These are phyloP conservation scores for Sebastes aleutianus DNA, from an alignment of 2,797 vertebrate genomes.

Conservation along the genomic window DNA sequence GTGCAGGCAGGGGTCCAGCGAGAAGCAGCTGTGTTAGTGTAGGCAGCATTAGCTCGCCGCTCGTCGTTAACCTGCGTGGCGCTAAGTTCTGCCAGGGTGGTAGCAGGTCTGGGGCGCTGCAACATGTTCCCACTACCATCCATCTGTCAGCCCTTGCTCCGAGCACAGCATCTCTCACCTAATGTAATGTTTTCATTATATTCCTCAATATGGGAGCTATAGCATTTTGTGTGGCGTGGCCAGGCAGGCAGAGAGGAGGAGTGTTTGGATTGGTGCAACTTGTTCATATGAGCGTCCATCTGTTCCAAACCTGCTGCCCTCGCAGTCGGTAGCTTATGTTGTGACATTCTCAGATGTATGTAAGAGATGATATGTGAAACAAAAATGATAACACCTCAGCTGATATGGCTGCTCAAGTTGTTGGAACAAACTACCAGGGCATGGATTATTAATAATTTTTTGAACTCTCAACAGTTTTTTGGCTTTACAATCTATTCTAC, in stretches of 20 bases:
- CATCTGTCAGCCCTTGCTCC: constrained; percentile 69
- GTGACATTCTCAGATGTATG: constrained; percentile 43
- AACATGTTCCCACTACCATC: constrained; percentile 72
- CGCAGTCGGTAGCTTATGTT: constrained; percentile 43
- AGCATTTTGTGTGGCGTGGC: constrained; percentile 41
- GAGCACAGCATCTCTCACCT: constrained; percentile 56
- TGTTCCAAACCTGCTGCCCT: constrained; percentile 64
- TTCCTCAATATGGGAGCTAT: constrained; percentile 64
- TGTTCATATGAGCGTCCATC: constrained; percentile 64
- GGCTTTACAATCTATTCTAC: background rate
- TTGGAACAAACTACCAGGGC: background rate
- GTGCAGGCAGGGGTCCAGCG: constrained; percentile 35
- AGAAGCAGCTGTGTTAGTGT: constrained; percentile 59
- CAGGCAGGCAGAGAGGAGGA: constrained; percentile 41
- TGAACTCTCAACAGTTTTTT: background rate
- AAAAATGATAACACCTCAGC: background rate
- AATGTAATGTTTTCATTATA: constrained; percentile 72
- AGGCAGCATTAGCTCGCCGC: constrained; percentile 48
- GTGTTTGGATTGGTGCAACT: constrained; percentile 50
- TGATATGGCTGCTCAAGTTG: background rate
- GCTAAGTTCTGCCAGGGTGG: constrained; percentile 64
- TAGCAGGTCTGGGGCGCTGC: constrained; percentile 66
- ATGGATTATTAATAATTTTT: background rate
- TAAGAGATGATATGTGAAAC: constrained; percentile 19
- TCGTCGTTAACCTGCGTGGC: constrained; percentile 50